Conservation (phyloP, 2,113 vertebrate species). For the Pitta sordida region DNA sequence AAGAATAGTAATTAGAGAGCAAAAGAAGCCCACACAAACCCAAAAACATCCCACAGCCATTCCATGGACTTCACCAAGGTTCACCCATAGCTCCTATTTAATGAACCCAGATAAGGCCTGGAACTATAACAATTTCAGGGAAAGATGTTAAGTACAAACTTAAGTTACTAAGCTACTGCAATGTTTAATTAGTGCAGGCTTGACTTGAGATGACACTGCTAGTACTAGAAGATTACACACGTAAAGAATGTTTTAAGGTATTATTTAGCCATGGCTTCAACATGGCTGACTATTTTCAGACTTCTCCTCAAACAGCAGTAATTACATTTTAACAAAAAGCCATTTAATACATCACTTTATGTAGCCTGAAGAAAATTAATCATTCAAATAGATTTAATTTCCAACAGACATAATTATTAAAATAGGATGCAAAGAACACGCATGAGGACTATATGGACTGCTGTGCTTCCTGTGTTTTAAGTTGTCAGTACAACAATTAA, state of each 20-base stretch:
- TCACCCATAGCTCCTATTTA: not conserved
- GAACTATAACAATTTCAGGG: not conserved
- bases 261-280: not conserved
- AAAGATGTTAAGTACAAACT: not conserved
- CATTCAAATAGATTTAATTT: not conserved
- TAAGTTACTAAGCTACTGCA: not conserved
- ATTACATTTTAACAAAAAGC: not conserved
- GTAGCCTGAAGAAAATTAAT: not conserved
- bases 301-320: not conserved
- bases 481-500: not conserved
- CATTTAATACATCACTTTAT: not conserved
- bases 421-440: not conserved
- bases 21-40: not conserved
- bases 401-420: not conserved
- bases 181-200: not conserved
- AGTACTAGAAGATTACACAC: not conserved
- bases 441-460: not conserved
- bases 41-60: not conserved
- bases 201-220: not conserved
- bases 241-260: not conserved
- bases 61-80: not conserved
- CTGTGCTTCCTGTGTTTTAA: not conserved
- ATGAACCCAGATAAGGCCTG: not conserved
- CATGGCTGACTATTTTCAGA: not conserved
- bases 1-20: slow-evolving; percentile 6